Conservation (phyloP, 2,888 invertebrate genomes). For the Hypomecis atomaria region DNA sequence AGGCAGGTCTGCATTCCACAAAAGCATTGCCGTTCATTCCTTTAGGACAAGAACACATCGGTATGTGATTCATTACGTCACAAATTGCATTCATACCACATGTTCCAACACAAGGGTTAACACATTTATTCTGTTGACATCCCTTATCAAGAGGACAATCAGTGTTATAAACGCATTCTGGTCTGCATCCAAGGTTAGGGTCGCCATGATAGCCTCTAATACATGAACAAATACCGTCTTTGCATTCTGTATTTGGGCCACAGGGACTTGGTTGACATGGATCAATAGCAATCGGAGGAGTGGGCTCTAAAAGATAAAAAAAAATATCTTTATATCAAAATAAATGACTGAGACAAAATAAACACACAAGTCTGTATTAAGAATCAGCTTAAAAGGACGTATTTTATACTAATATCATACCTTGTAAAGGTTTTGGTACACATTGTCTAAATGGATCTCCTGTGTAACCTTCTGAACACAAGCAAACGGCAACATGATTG, state of each 20-base stretch:
- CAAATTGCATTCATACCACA: slow-evolving; percentile 89
- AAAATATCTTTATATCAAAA: background rate
- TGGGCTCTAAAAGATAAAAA: slow-evolving; percentile 52
- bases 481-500: slow-evolving; percentile 90
- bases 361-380: too few relatives aligned
- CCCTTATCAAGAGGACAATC: slow-evolving; percentile 87
- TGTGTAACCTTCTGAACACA: slow-evolving; percentile 86
- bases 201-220: slow-evolving; percentile 86
- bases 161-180: slow-evolving; percentile 88
- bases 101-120: slow-evolving; percentile 89
- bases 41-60: slow-evolving; percentile 88
- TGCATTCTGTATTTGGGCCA: slow-evolving; percentile 86
- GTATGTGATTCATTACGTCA: slow-evolving; percentile 89
- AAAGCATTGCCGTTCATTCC: slow-evolving; percentile 89
- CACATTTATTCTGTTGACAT: slow-evolving; percentile 88
- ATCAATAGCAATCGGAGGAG: slow-evolving; percentile 59
- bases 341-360: background rate
- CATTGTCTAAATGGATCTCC: slow-evolving; percentile 90
- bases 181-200: slow-evolving; percentile 87
- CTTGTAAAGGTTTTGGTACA: slow-evolving; percentile 78
- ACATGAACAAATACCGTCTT: slow-evolving; percentile 86
- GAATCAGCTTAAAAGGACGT: too few relatives aligned
- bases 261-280: slow-evolving; percentile 87
- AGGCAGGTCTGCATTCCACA: slow-evolving; percentile 81
- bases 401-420: slow-evolving; percentile 46